Evolutionary conservation across 2,113 vertebrate genomes (phyloP).

Genomic region (Centropus unirufus): DNA sequence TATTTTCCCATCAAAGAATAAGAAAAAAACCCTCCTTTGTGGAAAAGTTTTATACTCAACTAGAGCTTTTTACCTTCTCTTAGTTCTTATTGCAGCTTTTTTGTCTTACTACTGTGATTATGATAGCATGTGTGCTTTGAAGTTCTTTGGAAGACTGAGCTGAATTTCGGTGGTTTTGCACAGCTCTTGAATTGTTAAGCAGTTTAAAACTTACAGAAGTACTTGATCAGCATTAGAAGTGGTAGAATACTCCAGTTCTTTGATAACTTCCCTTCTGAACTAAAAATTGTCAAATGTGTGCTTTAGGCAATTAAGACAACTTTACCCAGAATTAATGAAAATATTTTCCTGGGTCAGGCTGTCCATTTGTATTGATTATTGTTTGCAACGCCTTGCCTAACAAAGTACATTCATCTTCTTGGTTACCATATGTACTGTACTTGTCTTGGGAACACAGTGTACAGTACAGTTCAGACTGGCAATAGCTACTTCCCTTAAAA

Average conservation of each 20-base stretch:
- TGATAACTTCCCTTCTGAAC: not conserved
- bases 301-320: not conserved
- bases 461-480: not conserved
- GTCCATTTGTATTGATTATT: not conserved
- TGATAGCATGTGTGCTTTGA: not conserved
- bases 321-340: not conserved
- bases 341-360: not conserved
- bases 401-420: not conserved
- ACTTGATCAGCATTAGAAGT: not conserved
- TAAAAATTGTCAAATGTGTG: not conserved
- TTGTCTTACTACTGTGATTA: not conserved
- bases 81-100: not conserved
- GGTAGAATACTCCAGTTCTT: not conserved
- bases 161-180: conserved; percentile 1
- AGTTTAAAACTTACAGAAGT: not conserved
- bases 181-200: not conserved
- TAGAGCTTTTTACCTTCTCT: not conserved
- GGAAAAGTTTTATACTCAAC: not conserved
- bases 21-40: not conserved
- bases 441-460: not conserved
- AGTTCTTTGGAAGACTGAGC: not conserved
- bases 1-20: not conserved
- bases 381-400: not conserved
- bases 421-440: not conserved
- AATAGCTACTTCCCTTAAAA: not conserved